Conservation (phyloP, 2,797 vertebrate genomes). For the Lithobates pipiens region DNA sequence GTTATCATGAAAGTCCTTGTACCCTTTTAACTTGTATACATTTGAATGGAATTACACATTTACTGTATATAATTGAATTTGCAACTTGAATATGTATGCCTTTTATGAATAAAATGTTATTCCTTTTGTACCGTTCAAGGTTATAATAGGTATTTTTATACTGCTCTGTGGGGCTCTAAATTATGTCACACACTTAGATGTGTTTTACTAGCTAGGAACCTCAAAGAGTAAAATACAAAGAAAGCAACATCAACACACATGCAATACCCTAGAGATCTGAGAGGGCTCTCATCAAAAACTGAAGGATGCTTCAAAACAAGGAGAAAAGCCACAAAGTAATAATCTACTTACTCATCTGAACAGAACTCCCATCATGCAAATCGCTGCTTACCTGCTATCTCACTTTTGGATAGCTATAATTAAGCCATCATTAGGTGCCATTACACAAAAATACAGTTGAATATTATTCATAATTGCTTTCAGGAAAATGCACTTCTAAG, state of each 20-base stretch:
- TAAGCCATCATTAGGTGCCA: conserved; percentile 3
- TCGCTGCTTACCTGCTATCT: not conserved
- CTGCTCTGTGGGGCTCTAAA: not conserved
- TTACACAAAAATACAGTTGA: not conserved
- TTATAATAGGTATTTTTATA: not conserved
- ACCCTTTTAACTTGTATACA: not conserved
- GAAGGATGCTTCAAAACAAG: conserved; percentile 42
- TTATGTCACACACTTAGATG: not conserved
- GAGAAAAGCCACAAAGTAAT: conserved; percentile 34
- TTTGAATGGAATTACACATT: not conserved
- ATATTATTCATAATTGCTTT: not conserved
- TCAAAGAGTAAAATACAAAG: not conserved
- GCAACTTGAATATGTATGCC: not conserved
- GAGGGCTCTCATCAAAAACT: conserved; percentile 17
- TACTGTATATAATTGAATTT: not conserved
- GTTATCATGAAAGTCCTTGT: not conserved
- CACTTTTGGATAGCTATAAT: conserved; percentile 3
- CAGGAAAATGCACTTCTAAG: not conserved
- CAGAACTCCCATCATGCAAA: conserved; percentile 22
- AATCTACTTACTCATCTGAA: conserved; percentile 16
- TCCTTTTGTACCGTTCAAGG: not conserved
- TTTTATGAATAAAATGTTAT: not conserved
- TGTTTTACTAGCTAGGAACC: not conserved
- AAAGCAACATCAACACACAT: conserved; percentile 11
- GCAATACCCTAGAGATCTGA: not conserved